Conservation (phyloP, 2,888 invertebrate species). For the Melanostoma mellinum region DNA sequence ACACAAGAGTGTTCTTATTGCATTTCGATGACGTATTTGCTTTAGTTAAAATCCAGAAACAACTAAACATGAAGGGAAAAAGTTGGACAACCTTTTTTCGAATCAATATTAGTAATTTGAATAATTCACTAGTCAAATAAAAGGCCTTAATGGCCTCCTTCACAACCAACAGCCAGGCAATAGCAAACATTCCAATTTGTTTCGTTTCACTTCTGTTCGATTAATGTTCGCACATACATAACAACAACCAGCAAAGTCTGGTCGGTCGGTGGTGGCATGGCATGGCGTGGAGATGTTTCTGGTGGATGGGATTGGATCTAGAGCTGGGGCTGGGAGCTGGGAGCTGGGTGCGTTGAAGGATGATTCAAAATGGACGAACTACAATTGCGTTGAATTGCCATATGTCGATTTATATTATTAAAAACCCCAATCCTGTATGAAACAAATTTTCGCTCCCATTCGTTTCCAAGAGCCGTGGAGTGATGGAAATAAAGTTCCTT, state of each 20-base stretch:
- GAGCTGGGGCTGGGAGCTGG: not conserved
- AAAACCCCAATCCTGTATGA: constrained; percentile 35
- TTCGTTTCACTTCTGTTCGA: constrained; percentile 73
- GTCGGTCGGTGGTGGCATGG: constrained; percentile 31
- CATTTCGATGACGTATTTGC: constrained; percentile 80
- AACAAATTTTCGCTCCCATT: constrained; percentile 39
- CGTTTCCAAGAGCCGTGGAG: constrained; percentile 54
- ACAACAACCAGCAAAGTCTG: constrained; percentile 46
- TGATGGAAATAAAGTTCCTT: constrained; percentile 52
- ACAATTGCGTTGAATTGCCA: constrained; percentile 53
- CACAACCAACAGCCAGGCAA: constrained; percentile 67
- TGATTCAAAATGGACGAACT: constrained; percentile 57
- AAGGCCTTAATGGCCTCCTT: constrained; percentile 81
- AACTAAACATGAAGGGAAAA: constrained; percentile 76
- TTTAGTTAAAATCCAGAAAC: constrained; percentile 79
- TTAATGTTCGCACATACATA: constrained; percentile 69
- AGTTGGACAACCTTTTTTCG: constrained; percentile 75
- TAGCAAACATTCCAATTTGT: constrained; percentile 72
- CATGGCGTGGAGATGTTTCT: not conserved
- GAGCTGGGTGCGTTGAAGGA: constrained; percentile 20
- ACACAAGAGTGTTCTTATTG: constrained; percentile 77
- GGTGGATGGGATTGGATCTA: constrained; percentile 1
- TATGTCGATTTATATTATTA: constrained; percentile 61
- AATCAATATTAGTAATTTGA: constrained; percentile 82
- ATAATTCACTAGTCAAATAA: constrained; percentile 82